Conservation (phyloP, 2,797 vertebrate genomes). For the Amazona ochrocephala region DNA sequence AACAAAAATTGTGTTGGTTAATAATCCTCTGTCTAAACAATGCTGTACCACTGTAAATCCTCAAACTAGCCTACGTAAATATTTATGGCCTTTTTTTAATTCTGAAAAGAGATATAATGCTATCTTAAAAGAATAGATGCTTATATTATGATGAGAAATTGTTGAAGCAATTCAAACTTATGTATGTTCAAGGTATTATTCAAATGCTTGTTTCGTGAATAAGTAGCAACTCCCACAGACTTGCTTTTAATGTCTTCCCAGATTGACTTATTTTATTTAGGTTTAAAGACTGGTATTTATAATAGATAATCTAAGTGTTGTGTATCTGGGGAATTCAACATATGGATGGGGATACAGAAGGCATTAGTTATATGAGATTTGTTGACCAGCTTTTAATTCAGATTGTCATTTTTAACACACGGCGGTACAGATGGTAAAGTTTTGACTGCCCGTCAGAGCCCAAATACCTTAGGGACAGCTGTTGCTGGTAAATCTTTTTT, state of each 20-base stretch:
- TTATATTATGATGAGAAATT: neutral
- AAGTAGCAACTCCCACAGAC: neutral
- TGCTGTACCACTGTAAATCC: neutral
- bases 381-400: slow-evolving; percentile 89
- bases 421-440: slow-evolving; percentile 88
- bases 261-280: neutral
- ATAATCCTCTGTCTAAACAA: neutral
- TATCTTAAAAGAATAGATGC: neutral
- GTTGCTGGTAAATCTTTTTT: slow-evolving; percentile 88
- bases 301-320: slow-evolving; percentile 42
- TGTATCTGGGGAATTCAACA: slow-evolving; percentile 68
- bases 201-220: neutral
- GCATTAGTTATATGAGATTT: slow-evolving; percentile 87
- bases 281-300: slow-evolving; percentile 33
- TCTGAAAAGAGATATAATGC: neutral
- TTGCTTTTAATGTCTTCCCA: neutral
- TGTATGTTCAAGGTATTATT: neutral
- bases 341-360: slow-evolving; percentile 81
- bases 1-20: slow-evolving; percentile 1
- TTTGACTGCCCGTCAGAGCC: slow-evolving; percentile 86
- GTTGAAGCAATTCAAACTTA: neutral
- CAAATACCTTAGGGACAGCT: slow-evolving; percentile 88
- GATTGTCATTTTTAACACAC: slow-evolving; percentile 90
- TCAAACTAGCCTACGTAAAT: neutral
- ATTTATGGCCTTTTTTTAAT: neutral